Percentiles rank a stretch among this genome's conserved stretches.
Conservation (phyloP, 2,113 vertebrate species). For the Lepus europaeus region DNA sequence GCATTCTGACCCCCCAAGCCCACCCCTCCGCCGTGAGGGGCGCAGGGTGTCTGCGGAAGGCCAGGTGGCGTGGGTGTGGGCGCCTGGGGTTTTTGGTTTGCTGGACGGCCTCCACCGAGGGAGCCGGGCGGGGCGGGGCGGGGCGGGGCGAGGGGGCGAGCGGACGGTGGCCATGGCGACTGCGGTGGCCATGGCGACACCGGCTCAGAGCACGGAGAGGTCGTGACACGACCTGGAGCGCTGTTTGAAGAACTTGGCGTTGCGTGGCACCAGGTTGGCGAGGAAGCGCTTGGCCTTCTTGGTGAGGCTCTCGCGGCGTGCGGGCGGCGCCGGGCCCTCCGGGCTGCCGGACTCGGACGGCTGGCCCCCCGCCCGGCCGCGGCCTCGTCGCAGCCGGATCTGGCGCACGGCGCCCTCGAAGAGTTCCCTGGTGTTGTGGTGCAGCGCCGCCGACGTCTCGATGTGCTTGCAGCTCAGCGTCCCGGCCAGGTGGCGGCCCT, state of each 20-base stretch:
- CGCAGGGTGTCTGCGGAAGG: not conserved
- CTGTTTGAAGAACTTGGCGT: conserved; percentile 92
- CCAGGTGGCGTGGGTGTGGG: too few relatives aligned
- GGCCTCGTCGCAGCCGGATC: conserved; percentile 88
- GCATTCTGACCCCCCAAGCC: not conserved
- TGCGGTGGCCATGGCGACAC: conserved; percentile 68
- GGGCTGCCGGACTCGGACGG: conserved; percentile 17
- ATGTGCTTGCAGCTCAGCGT: conserved; percentile 93
- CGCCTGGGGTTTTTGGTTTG: conserved; percentile 74
- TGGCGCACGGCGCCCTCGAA: conserved; percentile 92
- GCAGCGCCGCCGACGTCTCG: conserved; percentile 93
- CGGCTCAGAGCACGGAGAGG: conserved; percentile 89
- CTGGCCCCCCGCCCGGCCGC: conserved; percentile 57
- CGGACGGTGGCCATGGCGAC: conserved; percentile 68
- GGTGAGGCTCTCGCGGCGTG: conserved; percentile 92
- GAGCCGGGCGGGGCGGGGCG: conserved; percentile 40
- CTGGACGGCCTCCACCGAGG: conserved; percentile 59
- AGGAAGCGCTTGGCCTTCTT: conserved; percentile 94
- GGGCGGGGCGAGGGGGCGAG: not conserved
- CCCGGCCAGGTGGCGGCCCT: conserved; percentile 91
- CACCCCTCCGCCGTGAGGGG: not conserved
- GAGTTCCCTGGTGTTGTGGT: conserved; percentile 92
- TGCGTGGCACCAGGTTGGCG: conserved; percentile 91
- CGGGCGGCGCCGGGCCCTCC: conserved; percentile 79
- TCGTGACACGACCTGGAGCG: conserved; percentile 94